Percentiles rank a stretch among this genome's conserved stretches.
These are phyloP conservation scores for Nesometra sesokonis DNA, from an alignment of 35 echinoderm and acorn worm species.

Conservation along the genomic window DNA sequence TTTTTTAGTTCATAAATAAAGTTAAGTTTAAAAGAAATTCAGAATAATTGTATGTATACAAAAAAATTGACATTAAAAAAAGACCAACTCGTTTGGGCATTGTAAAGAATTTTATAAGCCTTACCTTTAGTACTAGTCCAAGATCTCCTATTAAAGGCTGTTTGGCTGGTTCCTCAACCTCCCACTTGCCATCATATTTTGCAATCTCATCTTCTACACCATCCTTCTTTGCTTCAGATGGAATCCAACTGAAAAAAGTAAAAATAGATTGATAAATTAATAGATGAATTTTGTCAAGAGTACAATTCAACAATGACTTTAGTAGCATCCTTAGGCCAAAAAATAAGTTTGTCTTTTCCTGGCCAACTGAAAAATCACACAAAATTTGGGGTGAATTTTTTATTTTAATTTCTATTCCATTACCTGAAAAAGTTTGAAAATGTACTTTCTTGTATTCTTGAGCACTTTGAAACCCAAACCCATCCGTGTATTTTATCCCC, in stretches of 20 bases:
- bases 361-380: no score
- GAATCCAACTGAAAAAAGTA: conserved; percentile 45
- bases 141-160: conserved; percentile 64
- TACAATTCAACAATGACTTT: no score
- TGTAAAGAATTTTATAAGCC: not conserved
- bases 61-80: not conserved
- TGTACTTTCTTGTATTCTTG: no score
- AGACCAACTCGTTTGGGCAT: not conserved
- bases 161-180: conserved; percentile 62
- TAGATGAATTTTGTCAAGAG: no score
- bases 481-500: no score
- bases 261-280: not conserved
- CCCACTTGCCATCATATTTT: conserved; percentile 97
- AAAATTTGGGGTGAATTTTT: no score
- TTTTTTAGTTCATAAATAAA: no score
- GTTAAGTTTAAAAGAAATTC: not conserved
- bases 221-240: conserved; percentile 84
- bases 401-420: no score
- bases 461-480: no score
- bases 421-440: no score
- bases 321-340: no score
- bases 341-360: no score
- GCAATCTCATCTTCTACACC: conserved; percentile 77
- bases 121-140: conserved; percentile 75
- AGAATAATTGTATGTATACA: not conserved